A percentile compares a stretch with the other conserved stretches of the same genome.
Evolutionary conservation across 2,888 invertebrate genomes (phyloP).

Genomic region (Euzophera pinguis): DNA sequence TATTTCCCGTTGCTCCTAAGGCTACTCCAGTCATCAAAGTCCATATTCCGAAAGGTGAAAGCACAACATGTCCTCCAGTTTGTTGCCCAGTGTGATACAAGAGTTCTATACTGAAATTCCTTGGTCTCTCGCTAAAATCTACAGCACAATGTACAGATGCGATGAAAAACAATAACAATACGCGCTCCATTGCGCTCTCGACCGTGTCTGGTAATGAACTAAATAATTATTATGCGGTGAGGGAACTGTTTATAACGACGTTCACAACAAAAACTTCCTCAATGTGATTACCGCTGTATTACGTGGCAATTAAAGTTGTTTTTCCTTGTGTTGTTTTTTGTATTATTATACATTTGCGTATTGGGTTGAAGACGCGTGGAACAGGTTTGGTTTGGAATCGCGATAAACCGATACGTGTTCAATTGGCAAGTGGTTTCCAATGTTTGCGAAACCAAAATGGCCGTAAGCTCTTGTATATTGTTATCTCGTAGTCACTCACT

Average conservation of each 20-base stretch:
- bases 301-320: conserved; percentile 17
- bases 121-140: conserved; percentile 60
- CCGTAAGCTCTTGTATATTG: too few species aligned
- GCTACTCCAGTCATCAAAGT: conserved; percentile 68
- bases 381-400: conserved; percentile 15
- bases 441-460: not conserved
- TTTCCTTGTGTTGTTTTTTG: not conserved
- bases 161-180: conserved; percentile 40
- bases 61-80: conserved; percentile 62
- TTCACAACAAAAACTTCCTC: conserved; percentile 14
- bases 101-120: conserved; percentile 67
- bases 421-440: conserved; percentile 11
- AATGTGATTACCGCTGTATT: conserved; percentile 12
- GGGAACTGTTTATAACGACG: conserved; percentile 40
- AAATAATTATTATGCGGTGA: conserved; percentile 46
- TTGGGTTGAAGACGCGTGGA: not conserved
- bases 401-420: conserved; percentile 10
- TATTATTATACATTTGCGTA: not conserved
- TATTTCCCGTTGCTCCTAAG: conserved; percentile 57
- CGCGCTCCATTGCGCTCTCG: conserved; percentile 48
- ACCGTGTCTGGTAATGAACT: conserved; percentile 45
- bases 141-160: conserved; percentile 47
- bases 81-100: conserved; percentile 59
- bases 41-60: conserved; percentile 75
- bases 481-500: too few species aligned